Percentiles rank a stretch among this genome's conserved stretches.
Evolutionary conservation across 1,140 invertebrate species (phyloP).

Genomic region (Drosophila albomicans): DNA sequence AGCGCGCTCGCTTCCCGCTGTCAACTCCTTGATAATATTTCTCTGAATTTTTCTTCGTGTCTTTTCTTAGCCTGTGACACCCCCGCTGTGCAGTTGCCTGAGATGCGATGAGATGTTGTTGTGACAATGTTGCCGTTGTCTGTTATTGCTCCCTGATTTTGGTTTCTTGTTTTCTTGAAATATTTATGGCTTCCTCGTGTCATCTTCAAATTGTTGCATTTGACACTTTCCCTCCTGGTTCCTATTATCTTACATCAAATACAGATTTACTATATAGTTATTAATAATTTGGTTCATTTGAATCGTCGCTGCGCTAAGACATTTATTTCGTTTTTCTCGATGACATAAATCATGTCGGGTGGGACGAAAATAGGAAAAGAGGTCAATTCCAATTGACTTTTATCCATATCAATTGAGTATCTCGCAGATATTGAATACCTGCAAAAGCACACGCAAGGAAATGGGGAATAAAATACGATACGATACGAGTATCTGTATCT

Average conservation of each 20-base stretch:
- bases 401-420: neutral
- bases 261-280: slow-evolving; percentile 34
- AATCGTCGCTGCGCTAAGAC: slow-evolving; percentile 66
- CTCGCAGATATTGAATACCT: neutral
- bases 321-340: slow-evolving; percentile 67
- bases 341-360: slow-evolving; percentile 6
- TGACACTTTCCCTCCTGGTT: slow-evolving; percentile 79
- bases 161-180: slow-evolving; percentile 45
- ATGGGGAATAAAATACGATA: slow-evolving; percentile 56
- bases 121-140: slow-evolving; percentile 72
- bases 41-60: slow-evolving; percentile 36
- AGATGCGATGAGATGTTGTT: slow-evolving; percentile 46
- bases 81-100: slow-evolving; percentile 29
- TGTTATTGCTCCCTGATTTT: slow-evolving; percentile 49
- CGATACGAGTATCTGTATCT: slow-evolving; percentile 21
- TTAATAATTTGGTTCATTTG: slow-evolving; percentile 53
- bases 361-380: slow-evolving; percentile 2
- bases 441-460: slow-evolving; percentile 27
- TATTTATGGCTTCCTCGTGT: slow-evolving; percentile 84
- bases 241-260: slow-evolving; percentile 75
- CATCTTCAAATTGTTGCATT: slow-evolving; percentile 84
- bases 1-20: slow-evolving; percentile 35
- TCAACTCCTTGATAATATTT: slow-evolving; percentile 75
- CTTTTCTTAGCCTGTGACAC: slow-evolving; percentile 13
- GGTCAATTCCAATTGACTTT: slow-evolving; percentile 4